Conservation (phyloP, 1,140 invertebrate species). For the Thalassaphorura encarpata region DNA sequence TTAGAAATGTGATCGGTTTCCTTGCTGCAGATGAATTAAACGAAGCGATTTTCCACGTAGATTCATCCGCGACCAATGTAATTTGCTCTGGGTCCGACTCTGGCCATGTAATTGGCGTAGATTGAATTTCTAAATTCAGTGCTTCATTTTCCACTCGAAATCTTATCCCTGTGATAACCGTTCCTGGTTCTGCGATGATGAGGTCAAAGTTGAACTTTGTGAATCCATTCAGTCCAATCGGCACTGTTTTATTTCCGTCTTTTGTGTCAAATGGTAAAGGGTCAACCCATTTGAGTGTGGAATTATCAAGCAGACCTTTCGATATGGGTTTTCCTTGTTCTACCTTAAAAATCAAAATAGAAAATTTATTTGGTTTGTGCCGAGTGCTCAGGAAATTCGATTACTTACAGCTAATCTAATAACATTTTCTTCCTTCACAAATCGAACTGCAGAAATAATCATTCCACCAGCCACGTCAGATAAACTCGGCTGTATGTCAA, state of each 20-base stretch:
- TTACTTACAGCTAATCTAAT: conserved; percentile 1
- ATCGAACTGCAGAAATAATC: conserved; percentile 4
- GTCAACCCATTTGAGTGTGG: background rate
- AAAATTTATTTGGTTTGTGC: background rate
- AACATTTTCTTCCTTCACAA: conserved; percentile 1
- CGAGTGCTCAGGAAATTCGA: background rate
- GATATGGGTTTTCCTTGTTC: conserved; percentile 3
- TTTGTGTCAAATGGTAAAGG: background rate
- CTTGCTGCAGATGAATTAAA: background rate
- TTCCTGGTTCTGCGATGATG: conserved; percentile 1
- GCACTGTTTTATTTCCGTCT: background rate
- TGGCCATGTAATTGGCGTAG: conserved; percentile 3
- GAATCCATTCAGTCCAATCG: background rate
- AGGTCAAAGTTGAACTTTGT: conserved; percentile 4
- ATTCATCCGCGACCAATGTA: background rate
- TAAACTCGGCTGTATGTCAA: background rate
- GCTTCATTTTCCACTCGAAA: background rate
- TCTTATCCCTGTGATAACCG: conserved; percentile 1
- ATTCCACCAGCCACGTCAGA: background rate
- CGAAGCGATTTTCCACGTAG: background rate
- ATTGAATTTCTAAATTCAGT: conserved; percentile 5
- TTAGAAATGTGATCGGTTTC: background rate
- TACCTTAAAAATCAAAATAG: conserved; percentile 4
- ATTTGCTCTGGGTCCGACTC: background rate
- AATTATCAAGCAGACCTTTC: background rate